Base-by-base conservation (phyloP, 2,797 vertebrate genomes). In the Leuciscus waleckii region DNA sequence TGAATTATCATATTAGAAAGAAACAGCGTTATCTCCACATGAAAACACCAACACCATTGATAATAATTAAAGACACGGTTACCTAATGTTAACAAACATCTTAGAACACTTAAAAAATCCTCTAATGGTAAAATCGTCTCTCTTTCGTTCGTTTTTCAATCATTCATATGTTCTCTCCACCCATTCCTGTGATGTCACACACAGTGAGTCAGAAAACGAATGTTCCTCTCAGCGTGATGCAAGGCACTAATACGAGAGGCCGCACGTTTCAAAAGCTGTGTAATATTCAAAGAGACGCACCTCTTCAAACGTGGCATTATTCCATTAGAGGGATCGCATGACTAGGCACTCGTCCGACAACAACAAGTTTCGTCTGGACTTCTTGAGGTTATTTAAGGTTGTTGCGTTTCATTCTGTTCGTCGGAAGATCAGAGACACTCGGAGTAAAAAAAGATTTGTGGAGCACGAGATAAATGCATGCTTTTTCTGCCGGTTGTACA, bases 291-390 rank as follows among this genome's bases (percentile, higher is more conserved):
- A 82, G 69, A 61, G 37, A 74, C 32, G 39, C 35, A 56, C 32
- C 73, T 39, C 71, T 83, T 76, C 49, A 23, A 77, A 54, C 13
- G n/a, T 11, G 21, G 19, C 43, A 74, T 63, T 46, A 35, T 5
- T 65, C 21, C 21, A 65, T 32, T n/a, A 63, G 37, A 49, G 43
- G 21, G 58, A 49, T 49, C 9, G n/a, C 56, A 82, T 43, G 41
- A 46, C 54, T 35, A 23, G 68, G 49, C 70, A 82, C 29, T 35
- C 39, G 21, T 51, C 32, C 41, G 63, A 77, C 82, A 65, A 58
- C 63, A 78, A 39, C 1, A 82, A 84, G 41, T 89, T 85, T 89
- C 71, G 84, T 89, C 88, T 79, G 39, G 26, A 74, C 58, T 46
- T 85, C 74, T 85, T 56, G 54, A 78, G 82, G 81, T 84, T 82